A percentile compares a stretch with the other conserved stretches of the same genome.
phyloP scores from a whole-genome alignment of 2,113 vertebrate genomes.

The Penelope pileata region DNA sequence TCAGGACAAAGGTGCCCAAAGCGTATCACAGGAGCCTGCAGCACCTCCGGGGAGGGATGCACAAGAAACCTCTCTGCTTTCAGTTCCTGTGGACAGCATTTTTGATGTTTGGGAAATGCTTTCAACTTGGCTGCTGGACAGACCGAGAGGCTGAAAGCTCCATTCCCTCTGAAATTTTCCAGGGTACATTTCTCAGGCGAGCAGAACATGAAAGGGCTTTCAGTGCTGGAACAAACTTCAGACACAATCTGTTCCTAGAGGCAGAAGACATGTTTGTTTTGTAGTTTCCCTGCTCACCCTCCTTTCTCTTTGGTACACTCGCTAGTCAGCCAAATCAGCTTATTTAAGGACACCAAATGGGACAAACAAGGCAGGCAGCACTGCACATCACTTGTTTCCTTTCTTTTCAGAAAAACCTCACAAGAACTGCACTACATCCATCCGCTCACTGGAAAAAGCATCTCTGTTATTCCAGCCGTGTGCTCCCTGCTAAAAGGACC shows the following conservation, averaged over 20 bases:
- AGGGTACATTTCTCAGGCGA: slow-evolving; percentile 14
- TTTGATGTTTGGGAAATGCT: background rate
- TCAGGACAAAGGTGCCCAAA: background rate
- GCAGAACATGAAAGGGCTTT: slow-evolving; percentile 14
- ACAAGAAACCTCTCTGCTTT: background rate
- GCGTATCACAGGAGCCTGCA: background rate
- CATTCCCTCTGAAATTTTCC: background rate
- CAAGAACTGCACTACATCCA: background rate
- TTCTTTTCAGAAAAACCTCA: background rate
- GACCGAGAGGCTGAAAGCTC: background rate
- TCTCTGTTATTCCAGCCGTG: background rate
- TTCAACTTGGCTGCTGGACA: background rate
- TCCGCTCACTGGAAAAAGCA: background rate
- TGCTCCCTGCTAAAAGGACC: background rate
- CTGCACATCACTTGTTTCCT: background rate
- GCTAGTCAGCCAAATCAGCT: background rate
- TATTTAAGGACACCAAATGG: background rate
- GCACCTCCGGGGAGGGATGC: background rate
- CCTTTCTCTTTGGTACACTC: background rate
- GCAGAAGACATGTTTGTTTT: slow-evolving; percentile 26
- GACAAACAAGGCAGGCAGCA: background rate
- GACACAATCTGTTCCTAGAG: background rate
- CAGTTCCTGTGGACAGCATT: background rate
- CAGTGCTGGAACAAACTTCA: slow-evolving; percentile 15
- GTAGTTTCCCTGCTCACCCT: slow-evolving; percentile 9